phyloP scores from a whole-genome alignment of 2,797 vertebrate genomes.

The Dendrocincla tyrannina region DNA sequence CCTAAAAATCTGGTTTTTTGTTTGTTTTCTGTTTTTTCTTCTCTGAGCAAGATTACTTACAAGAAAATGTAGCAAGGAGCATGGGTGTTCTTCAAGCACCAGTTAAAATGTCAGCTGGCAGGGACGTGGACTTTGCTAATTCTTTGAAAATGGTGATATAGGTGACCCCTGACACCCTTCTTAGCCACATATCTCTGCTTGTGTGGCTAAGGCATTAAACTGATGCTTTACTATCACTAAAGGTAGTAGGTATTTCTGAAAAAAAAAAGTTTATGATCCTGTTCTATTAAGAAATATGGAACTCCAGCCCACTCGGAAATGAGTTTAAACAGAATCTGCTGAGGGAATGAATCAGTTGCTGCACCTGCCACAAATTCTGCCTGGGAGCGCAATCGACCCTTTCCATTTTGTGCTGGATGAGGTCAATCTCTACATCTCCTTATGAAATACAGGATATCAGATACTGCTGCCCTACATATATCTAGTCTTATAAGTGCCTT shows the following conservation, averaged over 20 bases:
- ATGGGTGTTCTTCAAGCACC: neutral
- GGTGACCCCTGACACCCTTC: neutral
- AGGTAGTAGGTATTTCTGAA: neutral
- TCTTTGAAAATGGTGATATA: neutral
- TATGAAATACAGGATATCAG: neutral
- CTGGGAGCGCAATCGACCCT: neutral
- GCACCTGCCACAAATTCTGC: neutral
- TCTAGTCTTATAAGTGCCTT: neutral
- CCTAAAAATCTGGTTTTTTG: neutral
- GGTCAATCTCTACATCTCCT: neutral
- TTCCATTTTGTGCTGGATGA: neutral
- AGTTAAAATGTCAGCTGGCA: neutral
- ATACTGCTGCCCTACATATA: neutral
- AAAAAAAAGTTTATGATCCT: neutral
- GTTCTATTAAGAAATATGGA: neutral
- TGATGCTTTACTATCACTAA: neutral
- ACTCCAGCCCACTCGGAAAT: neutral
- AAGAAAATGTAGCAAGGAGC: neutral
- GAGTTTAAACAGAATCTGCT: neutral
- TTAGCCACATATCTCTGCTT: neutral
- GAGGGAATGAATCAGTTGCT: neutral
- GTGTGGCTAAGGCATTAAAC: rapidly evolving
- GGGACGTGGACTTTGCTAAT: neutral
- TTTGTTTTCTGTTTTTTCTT: neutral
- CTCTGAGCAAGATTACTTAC: neutral